Evolutionary conservation across 30 jellyfish, hydroid and myxozoan genomes (phyloP).

Genomic region (Chironex yamaguchii): DNA sequence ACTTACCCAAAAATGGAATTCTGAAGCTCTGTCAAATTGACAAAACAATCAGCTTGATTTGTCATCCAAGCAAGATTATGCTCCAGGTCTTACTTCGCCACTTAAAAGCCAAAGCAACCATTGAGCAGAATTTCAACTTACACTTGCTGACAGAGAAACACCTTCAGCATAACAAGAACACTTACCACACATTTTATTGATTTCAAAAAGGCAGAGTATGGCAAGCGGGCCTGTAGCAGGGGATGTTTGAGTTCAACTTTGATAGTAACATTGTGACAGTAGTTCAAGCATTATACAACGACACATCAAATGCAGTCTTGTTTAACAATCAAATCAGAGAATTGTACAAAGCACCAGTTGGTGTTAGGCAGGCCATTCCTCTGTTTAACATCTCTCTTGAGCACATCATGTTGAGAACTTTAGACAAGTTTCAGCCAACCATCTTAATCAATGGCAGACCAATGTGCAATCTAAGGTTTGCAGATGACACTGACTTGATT

Average conservation of each 20-base stretch:
- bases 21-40: neutral
- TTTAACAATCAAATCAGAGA: neutral
- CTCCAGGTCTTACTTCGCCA: neutral
- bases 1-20: neutral
- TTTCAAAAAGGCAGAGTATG: too few species aligned
- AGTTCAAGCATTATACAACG: neutral
- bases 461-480: neutral
- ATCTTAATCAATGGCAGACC: neutral
- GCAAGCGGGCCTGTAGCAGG: too few species aligned
- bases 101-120: neutral
- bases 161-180: too few species aligned
- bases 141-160: too few species aligned
- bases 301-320: neutral
- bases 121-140: too few species aligned
- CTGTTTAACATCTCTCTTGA: conserved; percentile 4
- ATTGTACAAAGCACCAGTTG: conserved; percentile 7
- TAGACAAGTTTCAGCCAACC: neutral
- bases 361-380: neutral
- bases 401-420: neutral
- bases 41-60: neutral
- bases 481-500: neutral
- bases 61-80: neutral
- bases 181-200: too few species aligned
- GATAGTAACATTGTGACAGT: neutral
- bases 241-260: neutral